Evolutionary conservation across 2,888 invertebrate species (phyloP).

Genomic region (Dermolepida albohirtum): DNA sequence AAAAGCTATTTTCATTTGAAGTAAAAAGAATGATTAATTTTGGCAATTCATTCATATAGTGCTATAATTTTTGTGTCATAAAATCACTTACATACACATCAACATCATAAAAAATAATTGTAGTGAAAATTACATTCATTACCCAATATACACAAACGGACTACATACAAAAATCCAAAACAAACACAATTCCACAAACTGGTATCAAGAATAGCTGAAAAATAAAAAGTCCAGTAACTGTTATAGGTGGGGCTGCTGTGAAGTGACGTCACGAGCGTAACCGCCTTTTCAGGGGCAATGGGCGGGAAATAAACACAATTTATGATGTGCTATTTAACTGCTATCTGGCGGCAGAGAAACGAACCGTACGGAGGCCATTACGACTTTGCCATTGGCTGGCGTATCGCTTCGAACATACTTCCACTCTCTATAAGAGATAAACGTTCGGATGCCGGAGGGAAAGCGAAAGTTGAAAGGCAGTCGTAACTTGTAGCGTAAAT

Average conservation of each 20-base stretch:
- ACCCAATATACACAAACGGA: slow-evolving; percentile 4
- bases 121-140: slow-evolving; percentile 14
- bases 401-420: slow-evolving; percentile 45
- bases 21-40: not conserved
- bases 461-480: slow-evolving; percentile 47
- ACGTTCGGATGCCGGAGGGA: slow-evolving; percentile 41
- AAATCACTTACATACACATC: slow-evolving; percentile 13
- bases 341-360: slow-evolving; percentile 69
- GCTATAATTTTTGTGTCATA: not conserved
- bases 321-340: slow-evolving; percentile 68
- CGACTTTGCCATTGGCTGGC: slow-evolving; percentile 70
- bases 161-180: slow-evolving; percentile 28
- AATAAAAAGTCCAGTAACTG: slow-evolving; percentile 41
- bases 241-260: slow-evolving; percentile 57
- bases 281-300: slow-evolving; percentile 70
- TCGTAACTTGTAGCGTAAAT: slow-evolving; percentile 68
- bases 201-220: slow-evolving; percentile 31
- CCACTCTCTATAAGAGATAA: slow-evolving; percentile 14
- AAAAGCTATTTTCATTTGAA: not conserved
- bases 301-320: slow-evolving; percentile 71
- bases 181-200: slow-evolving; percentile 35
- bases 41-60: not conserved
- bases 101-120: slow-evolving; percentile 4
- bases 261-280: slow-evolving; percentile 66
- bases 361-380: slow-evolving; percentile 71